A percentile compares a stretch with the other conserved stretches of the same genome.
phyloP scores from a whole-genome alignment of 2,888 invertebrate species.

The Pollenia angustigena region DNA sequence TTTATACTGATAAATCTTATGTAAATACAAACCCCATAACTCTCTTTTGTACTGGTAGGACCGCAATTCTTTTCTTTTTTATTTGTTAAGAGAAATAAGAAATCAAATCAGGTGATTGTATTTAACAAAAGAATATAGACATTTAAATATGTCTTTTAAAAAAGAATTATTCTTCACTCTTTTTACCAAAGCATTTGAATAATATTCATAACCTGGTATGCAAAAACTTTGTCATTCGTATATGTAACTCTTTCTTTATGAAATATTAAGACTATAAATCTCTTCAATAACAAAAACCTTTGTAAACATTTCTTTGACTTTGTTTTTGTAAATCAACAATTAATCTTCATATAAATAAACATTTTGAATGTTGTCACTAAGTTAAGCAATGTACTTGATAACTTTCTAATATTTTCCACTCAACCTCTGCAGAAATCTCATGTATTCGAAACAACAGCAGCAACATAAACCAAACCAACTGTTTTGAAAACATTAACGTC shows the following conservation, averaged over 20 bases:
- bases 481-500: conserved; percentile 14
- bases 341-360: conserved; percentile 66
- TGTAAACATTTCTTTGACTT: conserved; percentile 24
- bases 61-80: too few relatives aligned
- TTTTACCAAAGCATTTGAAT: too few relatives aligned
- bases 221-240: too few relatives aligned
- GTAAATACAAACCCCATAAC: too few relatives aligned
- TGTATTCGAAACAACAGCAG: conserved; percentile 7
- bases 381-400: conserved; percentile 56
- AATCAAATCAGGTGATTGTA: too few relatives aligned
- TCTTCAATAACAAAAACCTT: conserved; percentile 5
- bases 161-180: too few relatives aligned
- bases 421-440: not conserved
- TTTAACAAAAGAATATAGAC: too few relatives aligned
- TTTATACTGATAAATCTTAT: too few relatives aligned
- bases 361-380: conserved; percentile 66
- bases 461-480: not conserved
- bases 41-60: too few relatives aligned
- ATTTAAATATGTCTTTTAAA: too few relatives aligned
- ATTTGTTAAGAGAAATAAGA: too few relatives aligned
- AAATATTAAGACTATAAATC: conserved; percentile 1
- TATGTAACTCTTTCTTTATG: not conserved
- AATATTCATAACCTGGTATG: too few relatives aligned
- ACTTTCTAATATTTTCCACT: conserved; percentile 10
- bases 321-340: conserved; percentile 51